These are phyloP conservation scores for Andricus curvator DNA, from an alignment of 2,888 invertebrate species.

Conservation along the genomic window DNA sequence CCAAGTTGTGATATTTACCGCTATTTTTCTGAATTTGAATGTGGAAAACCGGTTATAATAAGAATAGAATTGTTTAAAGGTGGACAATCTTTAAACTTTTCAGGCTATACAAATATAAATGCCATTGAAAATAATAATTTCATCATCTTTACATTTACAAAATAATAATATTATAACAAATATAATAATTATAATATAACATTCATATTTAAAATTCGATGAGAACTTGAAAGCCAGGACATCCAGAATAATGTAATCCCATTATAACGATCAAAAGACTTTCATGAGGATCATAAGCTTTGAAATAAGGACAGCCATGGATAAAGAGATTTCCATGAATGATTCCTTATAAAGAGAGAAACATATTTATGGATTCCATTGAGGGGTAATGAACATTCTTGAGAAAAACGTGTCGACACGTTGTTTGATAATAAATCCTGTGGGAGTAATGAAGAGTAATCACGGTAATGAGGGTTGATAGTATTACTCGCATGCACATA, in stretches of 20 bases:
- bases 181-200: too few relatives aligned
- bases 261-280: background rate
- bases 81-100: too few relatives aligned
- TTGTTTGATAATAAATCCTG: conserved; percentile 33
- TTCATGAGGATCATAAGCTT: background rate
- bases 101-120: too few relatives aligned
- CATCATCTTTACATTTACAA: background rate
- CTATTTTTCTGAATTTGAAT: background rate
- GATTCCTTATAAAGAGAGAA: conserved; percentile 1
- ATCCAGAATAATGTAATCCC: background rate
- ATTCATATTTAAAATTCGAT: background rate
- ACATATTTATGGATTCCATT: conserved; percentile 12
- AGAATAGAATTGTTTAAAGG: background rate
- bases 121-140: too few relatives aligned
- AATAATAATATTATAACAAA: background rate
- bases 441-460: conserved; percentile 37
- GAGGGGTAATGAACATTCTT: background rate
- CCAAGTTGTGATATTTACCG: background rate
- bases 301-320: background rate
- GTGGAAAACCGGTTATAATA: background rate
- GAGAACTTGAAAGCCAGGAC: background rate
- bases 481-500: background rate
- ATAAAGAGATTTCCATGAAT: conserved; percentile 1
- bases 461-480: conserved; percentile 32
- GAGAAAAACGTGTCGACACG: conserved; percentile 1